Base-by-base conservation (phyloP, 2,888 invertebrate species). In the Drosophila niveifrons region DNA sequence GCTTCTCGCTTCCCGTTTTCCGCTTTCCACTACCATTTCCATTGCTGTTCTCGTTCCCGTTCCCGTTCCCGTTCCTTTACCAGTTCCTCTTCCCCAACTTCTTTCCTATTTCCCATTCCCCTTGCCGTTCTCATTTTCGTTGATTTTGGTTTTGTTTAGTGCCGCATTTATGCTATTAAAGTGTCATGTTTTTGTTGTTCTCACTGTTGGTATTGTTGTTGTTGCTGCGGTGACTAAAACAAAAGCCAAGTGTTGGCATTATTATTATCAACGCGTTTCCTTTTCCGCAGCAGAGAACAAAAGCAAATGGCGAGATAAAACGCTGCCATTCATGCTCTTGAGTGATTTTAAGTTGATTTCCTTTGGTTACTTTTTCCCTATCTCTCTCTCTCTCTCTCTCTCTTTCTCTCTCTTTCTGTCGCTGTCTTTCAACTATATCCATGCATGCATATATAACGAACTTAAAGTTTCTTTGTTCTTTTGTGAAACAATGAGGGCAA, bases 151-250 rank as follows among this genome's bases (percentile, higher is more conserved):
- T 80, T 89, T 90, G 90, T 82, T 90, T 85, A 89, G 86, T 87
- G 82, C 80, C 88, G 82, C 87, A 88, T 84, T 82, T 82, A 78
- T 75, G 87, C 83, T 82, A 86, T 89, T 89, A 86, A 89, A 89
- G 80, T 82, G 90, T 82, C 88, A 82, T 81, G 79, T 88, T 85
- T 74, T 76, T 70, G 81, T 56, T 78, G 66, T 44, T 64, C 48
- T n/a, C 65, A 51, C 18, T 75, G 53, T 18, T 65, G 53, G 34
- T 64, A 17, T 43, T 68, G 52, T 39, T 43, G 41, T 17, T 55
- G 43, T 18, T 43, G 65, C 31, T 61, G 61, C 64, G 77, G 72
- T 66, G 55, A 62, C 75, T 77, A 61, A 88, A 86, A 83, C 83
- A 83, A 83, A 88, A 86, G 83, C 83, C 87, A 86, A 83, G 83